A percentile compares a stretch with the other conserved stretches of the same genome.
phyloP scores from a whole-genome alignment of 2,113 vertebrate species.

The Rhegmatorhina hoffmannsi region DNA sequence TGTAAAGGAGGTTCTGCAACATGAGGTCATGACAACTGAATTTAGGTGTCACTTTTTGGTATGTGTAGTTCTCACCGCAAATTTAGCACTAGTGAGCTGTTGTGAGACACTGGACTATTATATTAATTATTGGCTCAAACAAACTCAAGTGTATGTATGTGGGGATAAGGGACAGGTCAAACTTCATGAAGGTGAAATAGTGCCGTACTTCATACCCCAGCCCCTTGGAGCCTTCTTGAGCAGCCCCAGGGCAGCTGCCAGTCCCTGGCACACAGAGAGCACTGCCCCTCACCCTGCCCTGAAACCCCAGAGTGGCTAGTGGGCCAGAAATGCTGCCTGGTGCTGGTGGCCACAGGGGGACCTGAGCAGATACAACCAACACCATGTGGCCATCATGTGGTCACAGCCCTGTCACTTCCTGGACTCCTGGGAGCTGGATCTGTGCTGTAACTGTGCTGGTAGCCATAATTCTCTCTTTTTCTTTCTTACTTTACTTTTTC shows the following conservation, averaged over 20 bases:
- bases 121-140: background rate
- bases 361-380: background rate
- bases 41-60: background rate
- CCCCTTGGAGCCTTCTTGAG: background rate
- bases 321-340: background rate
- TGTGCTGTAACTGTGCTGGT: background rate
- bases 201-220: background rate
- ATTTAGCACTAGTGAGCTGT: background rate
- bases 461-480: background rate
- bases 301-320: background rate
- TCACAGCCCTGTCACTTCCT: background rate
- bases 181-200: background rate
- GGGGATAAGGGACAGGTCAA: background rate
- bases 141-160: background rate
- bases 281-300: background rate
- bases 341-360: background rate
- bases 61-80: background rate
- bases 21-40: background rate
- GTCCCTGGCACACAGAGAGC: background rate
- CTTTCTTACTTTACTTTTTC: background rate
- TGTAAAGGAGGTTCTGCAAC: background rate
- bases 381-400: background rate
- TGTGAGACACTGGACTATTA: background rate
- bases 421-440: background rate
- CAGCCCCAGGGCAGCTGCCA: background rate